Evolutionary conservation across 2,888 invertebrate genomes (phyloP).

Genomic region (Lucinisca nassula): DNA sequence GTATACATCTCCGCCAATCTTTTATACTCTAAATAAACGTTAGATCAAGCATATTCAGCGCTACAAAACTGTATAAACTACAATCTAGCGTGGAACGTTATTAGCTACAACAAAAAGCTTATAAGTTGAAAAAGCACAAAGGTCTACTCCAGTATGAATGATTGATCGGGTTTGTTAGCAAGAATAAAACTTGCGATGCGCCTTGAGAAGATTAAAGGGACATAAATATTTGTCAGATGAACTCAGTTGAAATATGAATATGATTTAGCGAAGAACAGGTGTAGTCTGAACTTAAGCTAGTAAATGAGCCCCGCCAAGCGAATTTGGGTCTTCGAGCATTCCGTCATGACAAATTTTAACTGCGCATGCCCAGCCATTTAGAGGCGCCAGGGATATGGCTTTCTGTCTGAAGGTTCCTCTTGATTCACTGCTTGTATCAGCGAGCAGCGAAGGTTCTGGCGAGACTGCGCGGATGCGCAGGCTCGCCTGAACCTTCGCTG

Average conservation of each 20-base stretch:
- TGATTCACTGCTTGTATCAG: too few relatives aligned
- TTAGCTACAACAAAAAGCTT: neutral
- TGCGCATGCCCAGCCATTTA: too few relatives aligned
- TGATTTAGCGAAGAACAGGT: constrained; percentile 4
- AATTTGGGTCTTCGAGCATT: too few relatives aligned
- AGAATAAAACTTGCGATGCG: neutral
- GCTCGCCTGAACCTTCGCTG: too few relatives aligned
- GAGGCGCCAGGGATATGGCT: too few relatives aligned
- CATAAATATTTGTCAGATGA: constrained; percentile 30
- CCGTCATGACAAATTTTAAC: neutral
- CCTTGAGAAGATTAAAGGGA: constrained; percentile 14
- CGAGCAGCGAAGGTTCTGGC: too few relatives aligned
- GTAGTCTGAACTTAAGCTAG: neutral
- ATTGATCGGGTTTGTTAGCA: neutral
- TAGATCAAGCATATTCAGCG: constrained; percentile 6
- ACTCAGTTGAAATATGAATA: constrained; percentile 5
- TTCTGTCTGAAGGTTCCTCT: too few relatives aligned
- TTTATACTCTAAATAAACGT: constrained; percentile 11
- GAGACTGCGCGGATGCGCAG: too few relatives aligned
- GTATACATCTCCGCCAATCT: constrained; percentile 1
- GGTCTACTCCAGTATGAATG: neutral
- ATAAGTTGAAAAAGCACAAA: neutral
- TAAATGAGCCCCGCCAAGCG: too few relatives aligned
- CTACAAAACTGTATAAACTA: neutral
- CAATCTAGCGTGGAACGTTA: neutral